These are phyloP conservation scores for Rhaphigaster nebulosa DNA, from an alignment of 2,888 invertebrate species.

Conservation along the genomic window DNA sequence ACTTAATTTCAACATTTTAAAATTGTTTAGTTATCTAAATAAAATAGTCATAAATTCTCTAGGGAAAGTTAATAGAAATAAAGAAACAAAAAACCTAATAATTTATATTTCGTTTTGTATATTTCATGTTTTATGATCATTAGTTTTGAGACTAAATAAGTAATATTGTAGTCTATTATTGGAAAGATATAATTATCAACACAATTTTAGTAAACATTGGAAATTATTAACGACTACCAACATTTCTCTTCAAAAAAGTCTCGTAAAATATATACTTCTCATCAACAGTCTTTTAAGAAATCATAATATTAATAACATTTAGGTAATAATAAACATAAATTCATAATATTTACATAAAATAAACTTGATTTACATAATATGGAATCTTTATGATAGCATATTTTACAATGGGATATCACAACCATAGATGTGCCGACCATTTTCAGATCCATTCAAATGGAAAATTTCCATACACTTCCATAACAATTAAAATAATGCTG, in stretches of 20 bases:
- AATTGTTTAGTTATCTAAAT: neutral
- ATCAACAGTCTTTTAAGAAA: neutral
- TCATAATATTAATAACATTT: neutral
- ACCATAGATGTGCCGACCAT: neutral
- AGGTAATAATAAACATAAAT: neutral
- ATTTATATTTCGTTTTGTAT: neutral
- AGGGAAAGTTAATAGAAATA: too few relatives aligned
- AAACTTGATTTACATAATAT: neutral
- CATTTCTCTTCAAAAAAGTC: neutral
- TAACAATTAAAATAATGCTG: neutral
- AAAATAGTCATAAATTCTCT: too few relatives aligned
- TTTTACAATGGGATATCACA: neutral
- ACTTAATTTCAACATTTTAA: neutral
- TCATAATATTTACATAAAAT: neutral
- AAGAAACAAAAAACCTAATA: neutral
- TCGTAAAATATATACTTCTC: neutral
- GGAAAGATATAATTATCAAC: neutral
- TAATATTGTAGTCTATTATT: neutral
- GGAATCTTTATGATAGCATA: neutral
- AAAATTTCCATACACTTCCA: neutral
- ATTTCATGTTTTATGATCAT: neutral
- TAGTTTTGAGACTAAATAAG: neutral
- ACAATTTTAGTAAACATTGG: neutral
- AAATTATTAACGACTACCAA: neutral
- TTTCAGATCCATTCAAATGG: neutral